phyloP scores from a whole-genome alignment of 2,113 vertebrate species.

The Panthera tigris region DNA sequence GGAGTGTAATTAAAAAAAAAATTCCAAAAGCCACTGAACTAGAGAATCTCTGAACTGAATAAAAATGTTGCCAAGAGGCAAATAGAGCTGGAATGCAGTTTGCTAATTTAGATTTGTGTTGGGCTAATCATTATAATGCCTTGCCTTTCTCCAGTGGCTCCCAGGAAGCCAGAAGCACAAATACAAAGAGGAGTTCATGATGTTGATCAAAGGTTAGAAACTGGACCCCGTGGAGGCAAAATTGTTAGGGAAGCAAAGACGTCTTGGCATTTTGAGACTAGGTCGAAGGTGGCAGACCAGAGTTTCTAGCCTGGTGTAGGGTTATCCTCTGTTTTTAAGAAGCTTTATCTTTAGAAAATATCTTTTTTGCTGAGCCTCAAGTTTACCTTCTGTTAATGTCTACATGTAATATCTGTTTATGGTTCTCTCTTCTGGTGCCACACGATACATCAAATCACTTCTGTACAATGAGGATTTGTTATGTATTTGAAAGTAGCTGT shows the following conservation, averaged over 20 bases:
- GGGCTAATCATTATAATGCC: not conserved
- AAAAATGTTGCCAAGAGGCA: conserved; percentile 4
- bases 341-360: not conserved
- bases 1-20: not conserved
- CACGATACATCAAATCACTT: not conserved
- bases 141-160: not conserved
- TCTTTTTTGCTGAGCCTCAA: not conserved
- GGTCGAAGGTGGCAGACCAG: not conserved
- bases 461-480: not conserved
- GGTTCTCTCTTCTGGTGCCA: not conserved
- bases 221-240: not conserved
- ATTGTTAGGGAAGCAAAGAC: not conserved
- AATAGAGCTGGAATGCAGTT: not conserved
- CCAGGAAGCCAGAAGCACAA: not conserved
- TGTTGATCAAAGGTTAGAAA: not conserved
- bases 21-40: not conserved
- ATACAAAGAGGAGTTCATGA: not conserved
- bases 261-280: not conserved
- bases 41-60: not conserved
- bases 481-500: not conserved
- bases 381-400: not conserved
- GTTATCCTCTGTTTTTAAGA: not conserved
- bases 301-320: not conserved
- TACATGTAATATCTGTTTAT: not conserved
- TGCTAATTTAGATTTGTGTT: not conserved